Evolutionary conservation across 2,113 vertebrate genomes (phyloP).

Genomic region (Heteronetta atricapilla): DNA sequence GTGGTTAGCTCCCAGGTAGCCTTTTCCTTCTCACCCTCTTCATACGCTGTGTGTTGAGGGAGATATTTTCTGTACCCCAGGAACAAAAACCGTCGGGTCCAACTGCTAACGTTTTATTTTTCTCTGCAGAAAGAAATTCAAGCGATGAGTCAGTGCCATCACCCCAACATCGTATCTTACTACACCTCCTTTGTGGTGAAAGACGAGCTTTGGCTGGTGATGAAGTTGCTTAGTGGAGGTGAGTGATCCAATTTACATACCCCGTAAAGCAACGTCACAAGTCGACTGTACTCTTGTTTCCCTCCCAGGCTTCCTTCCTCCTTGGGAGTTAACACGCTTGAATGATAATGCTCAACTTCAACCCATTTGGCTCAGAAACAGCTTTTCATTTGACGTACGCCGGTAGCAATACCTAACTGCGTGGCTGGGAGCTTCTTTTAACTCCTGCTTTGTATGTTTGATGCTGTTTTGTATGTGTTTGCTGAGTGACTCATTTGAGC

Average conservation of each 20-base stretch:
- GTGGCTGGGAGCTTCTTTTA: not conserved
- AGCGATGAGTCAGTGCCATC: slow-evolving; percentile 98
- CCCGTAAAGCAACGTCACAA: not conserved
- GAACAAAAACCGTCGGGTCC: not conserved
- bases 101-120: slow-evolving; percentile 27
- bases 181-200: slow-evolving; percentile 97
- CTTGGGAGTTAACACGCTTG: not conserved
- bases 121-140: slow-evolving; percentile 94
- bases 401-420: not conserved
- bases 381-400: not conserved
- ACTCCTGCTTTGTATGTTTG: not conserved
- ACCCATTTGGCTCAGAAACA: not conserved
- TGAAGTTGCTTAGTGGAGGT: slow-evolving; percentile 97
- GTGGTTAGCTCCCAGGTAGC: not conserved
- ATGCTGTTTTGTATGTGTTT: not conserved
- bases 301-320: not conserved
- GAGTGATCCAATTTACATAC: slow-evolving; percentile 65
- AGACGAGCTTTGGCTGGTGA: slow-evolving; percentile 96
- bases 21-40: not conserved
- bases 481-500: not conserved
- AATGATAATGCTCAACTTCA: not conserved
- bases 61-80: not conserved
- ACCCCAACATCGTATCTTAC: slow-evolving; percentile 96
- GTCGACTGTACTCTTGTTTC: not conserved
- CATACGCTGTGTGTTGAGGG: not conserved